A percentile compares a stretch with the other conserved stretches of the same genome.
Evolutionary conservation across 2,888 invertebrate species (phyloP).

Genomic region (Pheosia tremula): DNA sequence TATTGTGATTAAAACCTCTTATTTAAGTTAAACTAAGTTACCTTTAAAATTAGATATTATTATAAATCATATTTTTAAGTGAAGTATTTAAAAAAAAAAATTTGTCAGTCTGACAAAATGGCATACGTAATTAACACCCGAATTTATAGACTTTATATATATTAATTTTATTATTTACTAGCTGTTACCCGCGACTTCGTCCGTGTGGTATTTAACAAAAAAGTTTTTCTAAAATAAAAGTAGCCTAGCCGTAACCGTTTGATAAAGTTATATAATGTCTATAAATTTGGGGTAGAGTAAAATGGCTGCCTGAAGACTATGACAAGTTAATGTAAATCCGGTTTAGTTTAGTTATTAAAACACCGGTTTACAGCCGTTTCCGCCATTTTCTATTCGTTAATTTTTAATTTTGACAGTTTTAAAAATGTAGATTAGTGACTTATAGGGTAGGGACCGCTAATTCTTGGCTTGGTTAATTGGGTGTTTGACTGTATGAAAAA

Average conservation of each 20-base stretch:
- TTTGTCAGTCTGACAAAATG: too few species aligned
- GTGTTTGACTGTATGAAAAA: background rate
- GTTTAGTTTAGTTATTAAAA: background rate
- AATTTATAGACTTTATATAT: too few species aligned
- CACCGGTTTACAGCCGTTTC: background rate
- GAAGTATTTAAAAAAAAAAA: background rate
- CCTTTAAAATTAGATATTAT: constrained; percentile 24
- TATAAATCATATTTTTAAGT: constrained; percentile 7
- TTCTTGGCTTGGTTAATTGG: background rate
- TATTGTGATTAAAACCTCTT: constrained; percentile 26
- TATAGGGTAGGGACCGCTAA: constrained; percentile 12
- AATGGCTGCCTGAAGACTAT: too few species aligned
- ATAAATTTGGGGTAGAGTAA: too few species aligned
- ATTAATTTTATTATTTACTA: too few species aligned
- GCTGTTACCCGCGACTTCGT: too few species aligned
- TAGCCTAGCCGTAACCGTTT: too few species aligned
- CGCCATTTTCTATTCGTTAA: constrained; percentile 26
- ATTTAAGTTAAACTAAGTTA: constrained; percentile 35
- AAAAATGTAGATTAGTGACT: constrained; percentile 24
- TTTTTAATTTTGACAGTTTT: constrained; percentile 24
- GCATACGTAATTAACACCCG: too few species aligned
- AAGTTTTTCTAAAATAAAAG: too few species aligned
- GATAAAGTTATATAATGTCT: too few species aligned
- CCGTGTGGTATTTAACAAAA: too few species aligned
- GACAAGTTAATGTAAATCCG: background rate